Evolutionary conservation across 1,140 invertebrate species (phyloP).

Genomic region (Caenorhabditis brenneri): DNA sequence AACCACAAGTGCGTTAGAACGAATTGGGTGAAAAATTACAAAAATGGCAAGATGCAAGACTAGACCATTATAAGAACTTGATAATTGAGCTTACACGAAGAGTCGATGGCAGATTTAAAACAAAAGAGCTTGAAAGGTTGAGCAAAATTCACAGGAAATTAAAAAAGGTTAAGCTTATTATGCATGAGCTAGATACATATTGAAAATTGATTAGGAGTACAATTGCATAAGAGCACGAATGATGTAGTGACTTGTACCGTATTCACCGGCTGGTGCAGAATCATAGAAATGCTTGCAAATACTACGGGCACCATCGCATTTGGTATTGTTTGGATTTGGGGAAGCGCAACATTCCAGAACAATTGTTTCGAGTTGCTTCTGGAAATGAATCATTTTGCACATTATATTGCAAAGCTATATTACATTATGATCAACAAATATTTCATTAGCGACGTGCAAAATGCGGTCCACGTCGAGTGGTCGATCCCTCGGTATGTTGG

Average conservation of each 20-base stretch:
- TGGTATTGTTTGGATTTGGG: constrained; percentile 71
- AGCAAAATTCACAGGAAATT: not conserved
- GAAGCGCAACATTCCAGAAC: constrained; percentile 87
- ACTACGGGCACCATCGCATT: constrained; percentile 87
- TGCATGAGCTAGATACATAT: constrained; percentile 20
- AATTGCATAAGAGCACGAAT: constrained; percentile 61
- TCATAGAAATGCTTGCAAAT: constrained; percentile 98
- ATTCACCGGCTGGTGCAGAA: constrained; percentile 92
- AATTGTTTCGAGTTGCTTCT: constrained; percentile 83
- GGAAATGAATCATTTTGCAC: constrained; percentile 34
- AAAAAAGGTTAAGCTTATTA: not conserved
- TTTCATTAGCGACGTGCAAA: constrained; percentile 89
- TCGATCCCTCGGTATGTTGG: constrained; percentile 77
- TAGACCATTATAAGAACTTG: constrained; percentile 3
- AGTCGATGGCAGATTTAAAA: not conserved
- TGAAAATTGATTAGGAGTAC: not conserved
- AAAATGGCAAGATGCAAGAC: constrained; percentile 36
- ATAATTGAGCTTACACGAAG: not conserved
- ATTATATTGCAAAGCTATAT: constrained; percentile 23
- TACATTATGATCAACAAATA: constrained; percentile 95
- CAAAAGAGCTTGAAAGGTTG: not conserved
- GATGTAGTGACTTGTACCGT: constrained; percentile 96
- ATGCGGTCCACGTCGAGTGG: constrained; percentile 89
- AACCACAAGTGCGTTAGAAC: not conserved
- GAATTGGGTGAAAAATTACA: not conserved